Percentiles rank a stretch among this genome's conserved stretches.
Conservation (phyloP, 2,113 vertebrate species). For the Phainopepla nitens region DNA sequence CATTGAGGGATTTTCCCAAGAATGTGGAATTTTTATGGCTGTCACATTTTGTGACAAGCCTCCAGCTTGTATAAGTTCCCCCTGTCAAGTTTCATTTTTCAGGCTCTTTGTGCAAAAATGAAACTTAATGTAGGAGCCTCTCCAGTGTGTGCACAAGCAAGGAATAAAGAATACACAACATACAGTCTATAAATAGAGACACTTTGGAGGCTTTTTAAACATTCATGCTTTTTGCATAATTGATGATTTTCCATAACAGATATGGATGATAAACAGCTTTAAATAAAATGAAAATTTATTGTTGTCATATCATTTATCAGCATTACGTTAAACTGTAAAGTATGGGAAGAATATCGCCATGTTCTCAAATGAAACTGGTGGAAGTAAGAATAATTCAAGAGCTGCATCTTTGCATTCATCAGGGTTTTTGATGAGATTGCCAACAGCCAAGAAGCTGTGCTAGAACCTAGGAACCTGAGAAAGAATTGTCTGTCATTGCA, state of each 20-base stretch:
- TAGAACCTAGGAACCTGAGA: not conserved
- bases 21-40: conserved; percentile 14
- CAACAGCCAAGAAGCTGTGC: not conserved
- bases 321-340: conserved; percentile 1
- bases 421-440: not conserved
- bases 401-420: not conserved
- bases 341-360: not conserved
- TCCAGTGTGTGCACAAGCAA: not conserved
- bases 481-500: not conserved
- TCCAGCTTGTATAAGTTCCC: not conserved
- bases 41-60: not conserved
- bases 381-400: conserved; percentile 13
- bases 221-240: conserved; percentile 63
- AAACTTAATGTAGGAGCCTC: conserved; percentile 10
- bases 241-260: conserved; percentile 63
- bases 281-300: conserved; percentile 66
- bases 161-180: not conserved
- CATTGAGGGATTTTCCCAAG: not conserved
- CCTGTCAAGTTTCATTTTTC: conserved; percentile 39
- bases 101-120: conserved; percentile 13
- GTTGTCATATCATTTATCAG: conserved; percentile 49
- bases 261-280: conserved; percentile 60
- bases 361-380: not conserved
- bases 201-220: conserved; percentile 39
- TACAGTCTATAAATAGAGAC: conserved; percentile 51